Evolutionary conservation across 2,797 vertebrate genomes (phyloP), one percentile per base, ranked within the genome.

Genomic region (Carapus acus): DNA sequence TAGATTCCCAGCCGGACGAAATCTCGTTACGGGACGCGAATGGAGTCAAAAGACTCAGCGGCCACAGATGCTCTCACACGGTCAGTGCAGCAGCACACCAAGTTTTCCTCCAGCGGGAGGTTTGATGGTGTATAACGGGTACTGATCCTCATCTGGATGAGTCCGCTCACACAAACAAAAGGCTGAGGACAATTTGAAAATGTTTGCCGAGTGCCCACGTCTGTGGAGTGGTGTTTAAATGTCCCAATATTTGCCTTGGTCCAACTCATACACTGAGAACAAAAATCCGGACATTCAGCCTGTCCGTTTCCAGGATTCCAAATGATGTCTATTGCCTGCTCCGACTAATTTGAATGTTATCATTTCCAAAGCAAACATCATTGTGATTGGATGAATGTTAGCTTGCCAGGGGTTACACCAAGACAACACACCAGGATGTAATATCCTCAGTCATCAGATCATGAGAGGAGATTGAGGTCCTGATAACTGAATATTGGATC

Each of bases 11-110:
- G 24, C 24, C 24, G 45, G 43, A 59, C 52, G 12, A 72, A 79
- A 86, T 85, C 70, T 85, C 82, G 86, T 86, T 85, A 85, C 22
- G 65, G 76, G 67, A 83, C 65, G 79, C 59, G 62, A 67, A 70
- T 73, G 79, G 78, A 79, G 79, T 83, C 76, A 78, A 62, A 72
- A 74, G 62, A 33, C 57, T 54, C 38, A 19, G 37, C 17, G 51
- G 58, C 84, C 82, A 86, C 85, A 77, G 81, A 88, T 83, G 77
- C 29, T 45, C 54, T 63, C 70, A 12, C 11, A 3, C 31, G 3
- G 11, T 8, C 8, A 33, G 31, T 9, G 24, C 24, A 27, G 24
- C 24, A 4, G 9, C 24, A 9, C 24, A 27, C 9, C 5, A 27
- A 4, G 24, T 27, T 27, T 27, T 5, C 48, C n/a, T n/a, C 22